Conservation (phyloP, 2,113 vertebrate species). For the Sander lucioperca region DNA sequence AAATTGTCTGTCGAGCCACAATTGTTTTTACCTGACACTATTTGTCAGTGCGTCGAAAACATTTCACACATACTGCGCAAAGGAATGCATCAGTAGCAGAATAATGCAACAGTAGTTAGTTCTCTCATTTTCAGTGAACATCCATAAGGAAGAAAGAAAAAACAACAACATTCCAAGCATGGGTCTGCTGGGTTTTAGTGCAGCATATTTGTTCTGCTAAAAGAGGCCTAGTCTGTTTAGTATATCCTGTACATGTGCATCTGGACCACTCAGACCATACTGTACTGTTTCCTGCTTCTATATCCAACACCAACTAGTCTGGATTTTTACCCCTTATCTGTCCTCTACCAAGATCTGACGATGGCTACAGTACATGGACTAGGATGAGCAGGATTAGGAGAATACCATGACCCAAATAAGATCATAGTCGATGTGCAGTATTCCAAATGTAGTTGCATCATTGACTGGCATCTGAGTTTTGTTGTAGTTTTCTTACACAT, state of each 20-base stretch:
- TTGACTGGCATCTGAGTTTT: not conserved
- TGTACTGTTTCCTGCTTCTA: conserved; percentile 39
- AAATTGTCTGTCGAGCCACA: not conserved
- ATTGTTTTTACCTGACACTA: not conserved
- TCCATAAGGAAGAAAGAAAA: not conserved
- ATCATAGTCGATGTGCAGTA: not conserved
- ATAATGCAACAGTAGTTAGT: not conserved
- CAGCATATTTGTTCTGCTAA: conserved; percentile 19
- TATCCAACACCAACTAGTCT: not conserved
- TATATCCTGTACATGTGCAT: conserved; percentile 46
- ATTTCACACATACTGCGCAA: not conserved
- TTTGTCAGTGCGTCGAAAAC: not conserved
- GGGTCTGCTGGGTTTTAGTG: not conserved
- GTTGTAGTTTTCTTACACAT: not conserved
- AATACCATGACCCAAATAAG: conserved; percentile 1
- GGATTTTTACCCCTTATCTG: conserved; percentile 9
- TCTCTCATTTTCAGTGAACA: not conserved
- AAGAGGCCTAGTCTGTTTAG: not conserved
- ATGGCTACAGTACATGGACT: not conserved
- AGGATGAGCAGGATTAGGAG: not conserved
- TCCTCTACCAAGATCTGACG: conserved; percentile 4
- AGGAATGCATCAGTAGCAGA: not conserved
- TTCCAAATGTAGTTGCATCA: not conserved
- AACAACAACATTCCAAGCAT: conserved; percentile 5
- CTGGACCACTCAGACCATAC: conserved; percentile 15